Evolutionary conservation across 2,888 invertebrate species (phyloP).

Genomic region (Nemotelus pantherinus): DNA sequence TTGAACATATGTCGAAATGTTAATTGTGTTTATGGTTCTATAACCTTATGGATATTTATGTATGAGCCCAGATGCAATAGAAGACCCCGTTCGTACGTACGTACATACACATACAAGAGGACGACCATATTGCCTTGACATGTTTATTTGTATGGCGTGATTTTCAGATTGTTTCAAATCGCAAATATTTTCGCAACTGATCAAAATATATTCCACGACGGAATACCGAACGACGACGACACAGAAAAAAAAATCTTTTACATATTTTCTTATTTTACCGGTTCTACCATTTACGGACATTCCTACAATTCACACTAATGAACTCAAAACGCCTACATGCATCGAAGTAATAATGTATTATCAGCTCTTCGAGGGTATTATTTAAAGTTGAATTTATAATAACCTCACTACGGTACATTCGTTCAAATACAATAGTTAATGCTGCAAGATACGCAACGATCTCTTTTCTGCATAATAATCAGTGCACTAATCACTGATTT

Average conservation of each 20-base stretch:
- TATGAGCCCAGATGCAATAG: neutral
- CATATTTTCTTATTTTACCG: conserved; percentile 6
- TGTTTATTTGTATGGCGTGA: conserved; percentile 30
- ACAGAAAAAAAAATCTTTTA: neutral
- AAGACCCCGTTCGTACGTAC: too few relatives aligned
- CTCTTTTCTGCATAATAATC: too few relatives aligned
- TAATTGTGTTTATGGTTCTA: conserved; percentile 39
- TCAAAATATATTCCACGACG: neutral
- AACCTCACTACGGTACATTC: too few relatives aligned
- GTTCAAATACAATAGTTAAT: neutral
- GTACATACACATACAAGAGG: neutral
- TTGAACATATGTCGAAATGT: conserved; percentile 12
- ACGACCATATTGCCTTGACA: conserved; percentile 21
- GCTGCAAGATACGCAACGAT: neutral
- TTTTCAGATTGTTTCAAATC: conserved; percentile 26
- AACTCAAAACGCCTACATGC: conserved; percentile 9
- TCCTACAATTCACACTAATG: conserved; percentile 12
- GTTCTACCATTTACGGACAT: conserved; percentile 14
- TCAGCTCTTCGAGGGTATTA: neutral
- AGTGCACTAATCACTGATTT: too few relatives aligned
- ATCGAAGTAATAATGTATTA: neutral
- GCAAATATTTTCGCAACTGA: neutral
- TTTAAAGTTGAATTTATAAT: too few relatives aligned
- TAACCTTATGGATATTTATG: conserved; percentile 1
- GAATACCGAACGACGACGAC: neutral